Base-by-base conservation (phyloP, 2,113 vertebrate genomes). In the Perca schrenkii region DNA sequence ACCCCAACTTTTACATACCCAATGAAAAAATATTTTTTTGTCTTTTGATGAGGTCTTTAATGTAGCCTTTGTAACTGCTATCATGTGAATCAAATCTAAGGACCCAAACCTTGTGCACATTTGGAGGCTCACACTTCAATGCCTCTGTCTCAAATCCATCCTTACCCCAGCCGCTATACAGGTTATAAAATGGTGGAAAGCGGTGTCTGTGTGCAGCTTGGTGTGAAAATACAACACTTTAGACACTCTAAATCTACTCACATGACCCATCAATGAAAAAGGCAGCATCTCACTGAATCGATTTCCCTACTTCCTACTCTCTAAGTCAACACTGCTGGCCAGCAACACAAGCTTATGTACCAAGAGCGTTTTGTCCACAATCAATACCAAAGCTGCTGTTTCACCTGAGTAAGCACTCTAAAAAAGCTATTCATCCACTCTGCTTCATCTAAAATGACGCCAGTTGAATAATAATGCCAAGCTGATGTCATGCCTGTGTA, bases 381-480 rank as follows among this genome's bases (percentile, higher is more conserved):
- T 86, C 83, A 50, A 90, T 88, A 79, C 28, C 10, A 19, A 16
- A 86, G 71, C 63, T 43, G 75, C 69, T 47, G 53, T 77, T 84
- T 80, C 77, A 75, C 83, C 83, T 76, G 74, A 80, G 82, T 74
- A 82, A 83, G 70, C 62, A 49, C 68, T 71, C 53, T 62, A 47
- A 75, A 70, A 76, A 49, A 83, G 57, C 79, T 68, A 21, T 69
- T 82, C 71, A 77, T 72, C 57, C 80, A 75, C 77, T 36, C n/a
- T 14, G 49, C 68, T 71, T 64, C 64, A 56, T 65, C 62, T 50
- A 4, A 57, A 46, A 53, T 73, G 34, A 77, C 49, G 8, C 13
- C 1, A 22, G 47, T 16, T 22, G 75, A 84, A 87, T 80, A 46
- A 61, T 36, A 77, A 86, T 28, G 31, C 5, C 1, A 11, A 21